A percentile compares a stretch with the other conserved stretches of the same genome.
These are phyloP conservation scores for Murina feae DNA, from an alignment of 2,113 vertebrate species.

Conservation along the genomic window DNA sequence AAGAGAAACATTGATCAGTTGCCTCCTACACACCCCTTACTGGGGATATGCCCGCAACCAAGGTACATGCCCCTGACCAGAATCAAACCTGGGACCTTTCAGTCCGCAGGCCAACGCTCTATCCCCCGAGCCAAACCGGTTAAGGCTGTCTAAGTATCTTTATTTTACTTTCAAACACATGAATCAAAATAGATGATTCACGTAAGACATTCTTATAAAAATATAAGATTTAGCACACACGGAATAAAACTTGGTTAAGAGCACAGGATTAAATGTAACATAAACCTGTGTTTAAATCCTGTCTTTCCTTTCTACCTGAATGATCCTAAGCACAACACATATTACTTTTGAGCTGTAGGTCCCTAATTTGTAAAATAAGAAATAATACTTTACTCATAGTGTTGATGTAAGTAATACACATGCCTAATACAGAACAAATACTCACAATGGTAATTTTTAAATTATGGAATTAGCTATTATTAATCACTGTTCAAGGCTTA, in stretches of 20 bases:
- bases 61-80: no score
- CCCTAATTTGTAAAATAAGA: conserved; percentile 13
- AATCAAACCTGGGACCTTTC: no score
- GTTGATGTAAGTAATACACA: background rate
- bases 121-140: no score
- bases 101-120: no score
- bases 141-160: no score
- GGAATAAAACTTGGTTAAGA: background rate
- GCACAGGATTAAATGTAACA: background rate
- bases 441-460: conserved; percentile 10
- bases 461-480: conserved; percentile 24
- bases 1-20: no score
- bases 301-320: background rate
- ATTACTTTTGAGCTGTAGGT: conserved; percentile 32
- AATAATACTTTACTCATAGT: background rate
- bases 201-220: background rate
- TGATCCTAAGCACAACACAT: conserved; percentile 2
- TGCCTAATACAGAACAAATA: background rate
- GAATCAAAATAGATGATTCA: background rate
- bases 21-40: no score
- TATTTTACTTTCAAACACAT: conserved; percentile 42
- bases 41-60: no score
- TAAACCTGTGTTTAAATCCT: background rate
- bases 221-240: background rate
- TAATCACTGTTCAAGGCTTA: conserved; percentile 18